phyloP scores from a whole-genome alignment of 2,113 vertebrate genomes.

The Bos indicus region DNA sequence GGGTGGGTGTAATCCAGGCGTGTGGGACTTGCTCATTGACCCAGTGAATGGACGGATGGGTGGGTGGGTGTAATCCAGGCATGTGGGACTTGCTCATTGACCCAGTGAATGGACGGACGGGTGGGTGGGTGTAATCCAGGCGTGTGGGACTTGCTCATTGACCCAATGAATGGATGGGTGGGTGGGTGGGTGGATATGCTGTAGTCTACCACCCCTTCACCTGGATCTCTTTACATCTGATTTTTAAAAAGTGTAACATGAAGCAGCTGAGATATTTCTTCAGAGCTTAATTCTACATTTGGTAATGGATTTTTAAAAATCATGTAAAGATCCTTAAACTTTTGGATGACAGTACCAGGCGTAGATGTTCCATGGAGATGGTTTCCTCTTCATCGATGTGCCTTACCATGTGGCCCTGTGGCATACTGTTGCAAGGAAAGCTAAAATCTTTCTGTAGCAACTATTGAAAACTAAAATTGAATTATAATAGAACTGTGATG shows the following conservation, averaged over 20 bases:
- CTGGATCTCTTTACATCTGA: not conserved
- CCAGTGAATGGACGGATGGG: too few species aligned
- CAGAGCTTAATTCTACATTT: not conserved
- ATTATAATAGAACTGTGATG: not conserved
- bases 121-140: not conserved
- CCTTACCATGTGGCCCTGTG: not conserved
- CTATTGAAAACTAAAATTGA: not conserved
- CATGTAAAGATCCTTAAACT: not conserved
- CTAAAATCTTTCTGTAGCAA: not conserved
- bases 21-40: too few species aligned
- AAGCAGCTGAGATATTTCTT: constrained; percentile 1
- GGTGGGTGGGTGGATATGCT: not conserved
- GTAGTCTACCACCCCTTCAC: not conserved
- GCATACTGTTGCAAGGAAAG: not conserved
- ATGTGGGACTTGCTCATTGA: not conserved
- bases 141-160: not conserved
- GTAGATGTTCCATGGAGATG: not conserved
- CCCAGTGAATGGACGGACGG: fast-evolving
- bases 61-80: not conserved
- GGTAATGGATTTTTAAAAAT: not conserved
- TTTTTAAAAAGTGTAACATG: not conserved
- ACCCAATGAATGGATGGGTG: fast-evolving
- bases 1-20: too few species aligned
- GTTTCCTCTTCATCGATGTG: not conserved
- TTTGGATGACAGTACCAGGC: not conserved